phyloP scores from a whole-genome alignment of 2,888 invertebrate genomes.

The Sphaerophoria taeniata region DNA sequence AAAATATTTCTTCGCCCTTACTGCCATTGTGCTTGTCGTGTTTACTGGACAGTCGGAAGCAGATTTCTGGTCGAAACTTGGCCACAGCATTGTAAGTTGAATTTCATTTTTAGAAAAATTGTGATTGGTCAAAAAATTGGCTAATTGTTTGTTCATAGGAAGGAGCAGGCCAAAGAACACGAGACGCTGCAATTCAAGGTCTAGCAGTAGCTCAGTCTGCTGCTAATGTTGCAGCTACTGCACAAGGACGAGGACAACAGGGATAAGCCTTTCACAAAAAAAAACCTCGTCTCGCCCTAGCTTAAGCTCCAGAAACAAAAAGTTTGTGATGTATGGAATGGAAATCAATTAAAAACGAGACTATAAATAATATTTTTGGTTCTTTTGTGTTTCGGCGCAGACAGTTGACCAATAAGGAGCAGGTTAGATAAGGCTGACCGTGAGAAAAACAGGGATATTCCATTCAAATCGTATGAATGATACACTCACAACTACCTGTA shows the following conservation, averaged over 20 bases:
- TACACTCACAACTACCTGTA: too few relatives aligned
- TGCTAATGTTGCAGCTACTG: constrained; percentile 78
- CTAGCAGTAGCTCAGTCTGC: constrained; percentile 77
- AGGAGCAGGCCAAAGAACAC: constrained; percentile 76
- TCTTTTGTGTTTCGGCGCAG: too few relatives aligned
- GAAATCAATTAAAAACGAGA: too few relatives aligned
- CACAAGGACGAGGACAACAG: constrained; percentile 20
- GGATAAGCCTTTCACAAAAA: not conserved
- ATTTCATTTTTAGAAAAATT: not conserved
- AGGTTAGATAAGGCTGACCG: too few relatives aligned
- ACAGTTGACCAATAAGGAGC: too few relatives aligned
- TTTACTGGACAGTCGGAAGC: constrained; percentile 77
- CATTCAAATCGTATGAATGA: too few relatives aligned
- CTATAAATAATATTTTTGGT: too few relatives aligned
- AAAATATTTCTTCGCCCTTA: constrained; percentile 65
- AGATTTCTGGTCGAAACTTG: constrained; percentile 76
- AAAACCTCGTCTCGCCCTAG: too few relatives aligned
- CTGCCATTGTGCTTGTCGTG: constrained; percentile 77
- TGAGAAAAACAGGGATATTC: too few relatives aligned
- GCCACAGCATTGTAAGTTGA: constrained; percentile 77
- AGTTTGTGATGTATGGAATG: too few relatives aligned
- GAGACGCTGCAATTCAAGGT: constrained; percentile 77
- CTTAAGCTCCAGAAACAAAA: too few relatives aligned
- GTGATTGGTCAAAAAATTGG: too few relatives aligned
- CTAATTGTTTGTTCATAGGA: constrained; percentile 57